These are phyloP conservation scores for Tragelaphus scriptus DNA, from an alignment of 2,113 vertebrate species.

Conservation along the genomic window DNA sequence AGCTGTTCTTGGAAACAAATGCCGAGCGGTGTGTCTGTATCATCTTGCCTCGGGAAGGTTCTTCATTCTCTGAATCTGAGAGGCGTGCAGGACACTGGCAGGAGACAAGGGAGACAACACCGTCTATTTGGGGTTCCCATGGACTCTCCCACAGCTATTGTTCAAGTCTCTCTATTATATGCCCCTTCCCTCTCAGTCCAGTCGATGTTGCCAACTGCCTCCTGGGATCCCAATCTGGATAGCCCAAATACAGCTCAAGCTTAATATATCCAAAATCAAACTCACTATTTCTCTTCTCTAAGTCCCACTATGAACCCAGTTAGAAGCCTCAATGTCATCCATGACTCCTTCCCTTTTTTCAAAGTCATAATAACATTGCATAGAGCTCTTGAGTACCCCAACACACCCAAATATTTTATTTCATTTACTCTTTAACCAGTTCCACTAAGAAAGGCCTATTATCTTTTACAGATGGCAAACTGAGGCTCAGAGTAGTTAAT, in stretches of 20 bases:
- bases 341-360: neutral
- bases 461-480: neutral
- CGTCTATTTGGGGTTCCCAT: slow-evolving; percentile 18
- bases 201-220: neutral
- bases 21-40: slow-evolving; percentile 87
- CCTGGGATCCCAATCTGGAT: neutral
- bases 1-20: slow-evolving; percentile 88
- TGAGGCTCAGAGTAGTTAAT: neutral
- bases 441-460: neutral
- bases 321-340: neutral
- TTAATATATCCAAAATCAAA: slow-evolving; percentile 20
- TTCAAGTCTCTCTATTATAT: neutral
- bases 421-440: slow-evolving; percentile 15
- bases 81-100: slow-evolving; percentile 81
- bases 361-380: neutral
- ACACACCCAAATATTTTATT: slow-evolving; percentile 1
- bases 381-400: neutral
- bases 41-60: slow-evolving; percentile 87
- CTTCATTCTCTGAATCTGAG: slow-evolving; percentile 97
- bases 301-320: neutral
- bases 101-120: slow-evolving; percentile 58
- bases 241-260: neutral
- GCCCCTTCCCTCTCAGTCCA: neutral
- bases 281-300: neutral
- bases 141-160: neutral